Evolutionary conservation across 1,140 invertebrate species (phyloP), one percentile per base, ranked within the genome.

Genomic region (Drosophila pallidifrons): DNA sequence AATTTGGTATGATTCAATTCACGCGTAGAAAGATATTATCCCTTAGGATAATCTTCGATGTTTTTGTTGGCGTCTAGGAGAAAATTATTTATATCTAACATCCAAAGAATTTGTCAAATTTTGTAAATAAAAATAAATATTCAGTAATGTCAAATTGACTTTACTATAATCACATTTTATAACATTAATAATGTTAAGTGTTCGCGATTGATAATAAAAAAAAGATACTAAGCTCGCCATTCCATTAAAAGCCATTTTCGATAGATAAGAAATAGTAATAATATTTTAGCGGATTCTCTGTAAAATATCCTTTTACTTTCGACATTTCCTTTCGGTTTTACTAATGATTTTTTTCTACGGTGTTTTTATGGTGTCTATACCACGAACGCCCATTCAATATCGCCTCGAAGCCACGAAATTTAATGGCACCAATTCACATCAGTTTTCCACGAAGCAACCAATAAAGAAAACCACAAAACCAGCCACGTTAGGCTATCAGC

Each of bases 381-480:
- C 35, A 10, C 54, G 4, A 41, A 16, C 32, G 25, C 8, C 55
- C 38, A 46, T 28, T 58, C 41, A 45, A 67, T 68, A 54, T 55
- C 35, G 25, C 20, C 51, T 13, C 1, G 10, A 30, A 45, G 28
- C 25, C 59, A 13, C 55, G 41, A 25, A 69, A 68, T 63, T 74
- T 58, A 75, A 85, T 77, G 66, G 59, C 54, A 35, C 46, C 74
- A 73, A 80, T 81, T 80, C 67, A 64, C 57, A 77, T 67, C 51
- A 55, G 43, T 49, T 77, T 68, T 43, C 57, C 51, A 13, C 55
- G 10, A 79, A 78, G 60, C 55, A 46, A 10, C 63, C 65, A 75
- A 83, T 78, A 81, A 81, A 75, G 65, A 63, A 45, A 30, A 46
- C 67, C 75, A 32, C 71, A 67, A 70, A 25, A 55, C 49, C 51